Conservation (phyloP, 2,888 invertebrate genomes). For the Leucozona laternaria region DNA sequence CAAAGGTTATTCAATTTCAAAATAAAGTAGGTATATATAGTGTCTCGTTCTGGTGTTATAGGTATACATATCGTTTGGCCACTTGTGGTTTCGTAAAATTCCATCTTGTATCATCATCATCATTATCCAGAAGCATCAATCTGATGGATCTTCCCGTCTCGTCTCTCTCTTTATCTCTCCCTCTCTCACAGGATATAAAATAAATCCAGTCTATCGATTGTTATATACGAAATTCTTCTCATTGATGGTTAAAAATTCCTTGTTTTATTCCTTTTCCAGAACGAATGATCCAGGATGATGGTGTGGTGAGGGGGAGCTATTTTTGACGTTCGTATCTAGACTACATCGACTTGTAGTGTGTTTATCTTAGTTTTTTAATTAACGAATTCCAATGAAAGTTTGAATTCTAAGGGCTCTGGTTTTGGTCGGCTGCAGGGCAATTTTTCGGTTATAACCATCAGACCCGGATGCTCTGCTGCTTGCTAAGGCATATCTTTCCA, state of each 20-base stretch:
- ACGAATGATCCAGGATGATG: conserved; percentile 2
- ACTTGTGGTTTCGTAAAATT: conserved; percentile 64
- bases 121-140: conserved; percentile 47
- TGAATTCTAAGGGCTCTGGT: conserved; percentile 53
- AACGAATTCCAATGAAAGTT: conserved; percentile 72
- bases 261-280: conserved; percentile 20
- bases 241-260: conserved; percentile 65
- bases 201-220: conserved; percentile 62
- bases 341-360: conserved; percentile 61
- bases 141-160: conserved; percentile 31
- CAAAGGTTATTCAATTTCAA: conserved; percentile 66
- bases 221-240: conserved; percentile 61
- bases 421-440: conserved; percentile 55
- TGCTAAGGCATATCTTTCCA: conserved; percentile 14
- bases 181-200: conserved; percentile 6
- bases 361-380: conserved; percentile 74
- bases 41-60: not conserved
- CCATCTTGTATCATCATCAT: conserved; percentile 62
- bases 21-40: conserved; percentile 18
- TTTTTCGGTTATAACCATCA: conserved; percentile 41
- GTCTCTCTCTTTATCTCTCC: not conserved
- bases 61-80: not conserved
- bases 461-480: not conserved
- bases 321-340: conserved; percentile 9
- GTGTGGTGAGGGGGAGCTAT: not conserved